Conservation (phyloP, 2,113 vertebrate genomes). For the Petrocephalus microphthalmus region DNA sequence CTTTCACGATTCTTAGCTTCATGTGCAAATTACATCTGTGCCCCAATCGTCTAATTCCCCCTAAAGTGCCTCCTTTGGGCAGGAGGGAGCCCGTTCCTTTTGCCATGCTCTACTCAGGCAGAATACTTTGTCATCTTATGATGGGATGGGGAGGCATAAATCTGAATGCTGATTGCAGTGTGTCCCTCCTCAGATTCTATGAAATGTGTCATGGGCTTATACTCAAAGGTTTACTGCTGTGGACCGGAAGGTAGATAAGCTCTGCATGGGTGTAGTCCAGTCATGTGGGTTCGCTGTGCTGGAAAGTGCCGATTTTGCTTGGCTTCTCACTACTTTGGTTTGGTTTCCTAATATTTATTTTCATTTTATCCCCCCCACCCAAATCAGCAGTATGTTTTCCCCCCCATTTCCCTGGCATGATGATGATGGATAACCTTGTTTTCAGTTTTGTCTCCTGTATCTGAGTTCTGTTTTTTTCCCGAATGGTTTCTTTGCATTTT, state of each 20-base stretch:
- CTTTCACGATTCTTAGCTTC: neutral
- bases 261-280: slow-evolving; percentile 78
- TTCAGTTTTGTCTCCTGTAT: slow-evolving; percentile 43
- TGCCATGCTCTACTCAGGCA: neutral
- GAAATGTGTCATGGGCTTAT: slow-evolving; percentile 85
- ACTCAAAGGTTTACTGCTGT: slow-evolving; percentile 98
- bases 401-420: slow-evolving; percentile 69
- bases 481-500: slow-evolving; percentile 44
- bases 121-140: neutral
- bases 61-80: neutral
- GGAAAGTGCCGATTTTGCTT: slow-evolving; percentile 83
- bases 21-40: neutral
- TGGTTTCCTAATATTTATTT: slow-evolving; percentile 41
- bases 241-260: slow-evolving; percentile 65
- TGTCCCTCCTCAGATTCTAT: slow-evolving; percentile 68
- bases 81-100: neutral
- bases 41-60: neutral
- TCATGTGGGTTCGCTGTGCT: slow-evolving; percentile 76
- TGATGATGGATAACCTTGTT: slow-evolving; percentile 53
- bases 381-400: slow-evolving; percentile 64
- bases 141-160: slow-evolving; percentile 19
- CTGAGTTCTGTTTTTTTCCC: slow-evolving; percentile 28
- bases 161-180: slow-evolving; percentile 50
- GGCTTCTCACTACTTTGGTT: slow-evolving; percentile 63
- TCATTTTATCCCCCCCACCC: slow-evolving; percentile 38